Conservation (phyloP, 2,797 vertebrate species). For the Echeneis naucrates region DNA sequence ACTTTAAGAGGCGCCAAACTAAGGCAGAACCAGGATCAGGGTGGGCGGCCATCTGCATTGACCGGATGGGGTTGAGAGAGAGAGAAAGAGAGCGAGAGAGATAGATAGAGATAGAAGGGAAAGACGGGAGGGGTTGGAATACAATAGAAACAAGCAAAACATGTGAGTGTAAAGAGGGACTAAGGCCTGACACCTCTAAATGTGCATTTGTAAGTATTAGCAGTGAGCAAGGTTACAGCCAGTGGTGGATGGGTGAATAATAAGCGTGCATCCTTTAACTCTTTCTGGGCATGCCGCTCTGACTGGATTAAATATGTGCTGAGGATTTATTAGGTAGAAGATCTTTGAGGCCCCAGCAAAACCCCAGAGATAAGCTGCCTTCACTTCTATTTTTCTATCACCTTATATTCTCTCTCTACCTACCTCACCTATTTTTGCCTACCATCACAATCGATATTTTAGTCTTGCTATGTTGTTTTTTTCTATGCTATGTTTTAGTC, state of each 20-base stretch:
- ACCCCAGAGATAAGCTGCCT: conserved; percentile 32
- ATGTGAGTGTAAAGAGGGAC: too few species aligned
- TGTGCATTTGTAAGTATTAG: too few species aligned
- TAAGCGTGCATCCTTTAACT: conserved; percentile 73
- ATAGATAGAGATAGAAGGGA: too few species aligned
- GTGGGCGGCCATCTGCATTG: too few species aligned
- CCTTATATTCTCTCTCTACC: conserved; percentile 48
- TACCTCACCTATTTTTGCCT: conserved; percentile 47
- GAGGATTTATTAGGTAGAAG: conserved; percentile 71
- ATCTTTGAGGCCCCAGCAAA: conserved; percentile 50
- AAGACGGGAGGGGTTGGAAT: too few species aligned
- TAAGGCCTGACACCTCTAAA: too few species aligned
- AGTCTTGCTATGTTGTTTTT: conserved; percentile 22
- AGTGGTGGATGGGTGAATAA: conserved; percentile 72
- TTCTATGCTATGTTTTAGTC: conserved; percentile 11
- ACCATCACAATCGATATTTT: conserved; percentile 25
- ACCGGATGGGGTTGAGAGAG: too few species aligned
- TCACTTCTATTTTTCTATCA: conserved; percentile 28
- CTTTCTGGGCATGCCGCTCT: conserved; percentile 52
- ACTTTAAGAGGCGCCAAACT: too few species aligned
- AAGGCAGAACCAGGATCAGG: too few species aligned
- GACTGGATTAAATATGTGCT: conserved; percentile 76
- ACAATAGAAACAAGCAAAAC: too few species aligned
- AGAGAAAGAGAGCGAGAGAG: too few species aligned
- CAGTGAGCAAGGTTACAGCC: too few species aligned